Evolutionary conservation across 2,888 invertebrate genomes (phyloP), one percentile per base, ranked within the genome.

Genomic region (Ceramica pisi): DNA sequence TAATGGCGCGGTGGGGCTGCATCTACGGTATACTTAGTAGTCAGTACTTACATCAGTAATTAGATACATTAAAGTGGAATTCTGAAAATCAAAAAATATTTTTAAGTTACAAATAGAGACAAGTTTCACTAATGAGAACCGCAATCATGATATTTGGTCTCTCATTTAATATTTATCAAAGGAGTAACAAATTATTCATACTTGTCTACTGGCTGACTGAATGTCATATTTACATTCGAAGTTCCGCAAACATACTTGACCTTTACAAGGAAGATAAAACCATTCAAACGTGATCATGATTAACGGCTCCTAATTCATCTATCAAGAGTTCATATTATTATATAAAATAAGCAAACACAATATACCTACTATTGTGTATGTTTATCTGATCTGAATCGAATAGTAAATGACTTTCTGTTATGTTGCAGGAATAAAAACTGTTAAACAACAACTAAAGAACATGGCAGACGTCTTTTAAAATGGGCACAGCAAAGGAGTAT

Each of bases 171-270:
- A 46, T 66, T 46, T n/a, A 1, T 51, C 2, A 21, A 48, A 48
- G 21, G 3, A 8, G 14, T 12, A 75, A 44, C 19, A 12, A 56
- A 48, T 41, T 66, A 50, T 35, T 50, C 2, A 16, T 48, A 44
- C 7, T 8, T 46, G 1, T 7, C 46, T 19, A 46, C 16, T 16
- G 8, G n/a, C 4, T 31, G 19, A 21, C 19, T 21, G n/a, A 53
- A 26, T 55, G 16, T 41, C 14, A 31, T 46, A 71, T 63, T 63
- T 44, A 59, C 26, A 50, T 62, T 55, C 2, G 12, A 56, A 51
- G 50, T 60, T 51, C 44, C n/a, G n/a, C 16, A 56, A 21, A 19
- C 53, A 55, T 59, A 76, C 66, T 79, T 73, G 80, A 76, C 76
- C 80, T 76, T 59, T 67, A 35, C 41, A 72, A 8, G 19, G 26